Percentiles rank a stretch among this genome's conserved stretches.
Conservation (phyloP, 1,140 invertebrate genomes). For the Gryllus bimaculatus region DNA sequence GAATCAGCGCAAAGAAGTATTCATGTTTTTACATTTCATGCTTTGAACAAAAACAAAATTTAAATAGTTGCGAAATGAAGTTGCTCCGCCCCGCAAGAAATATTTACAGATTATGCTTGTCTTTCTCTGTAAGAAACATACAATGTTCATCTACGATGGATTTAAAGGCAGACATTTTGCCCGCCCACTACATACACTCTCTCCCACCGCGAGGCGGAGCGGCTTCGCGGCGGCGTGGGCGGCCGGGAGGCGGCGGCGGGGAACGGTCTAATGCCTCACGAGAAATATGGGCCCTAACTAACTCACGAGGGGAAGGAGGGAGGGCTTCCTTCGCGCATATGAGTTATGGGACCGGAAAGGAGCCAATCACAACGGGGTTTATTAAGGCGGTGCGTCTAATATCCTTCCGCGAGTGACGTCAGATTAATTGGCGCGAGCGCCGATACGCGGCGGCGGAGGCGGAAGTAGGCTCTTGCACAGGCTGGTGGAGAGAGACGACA, state of each 20-base stretch:
- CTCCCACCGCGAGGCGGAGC: too few relatives aligned
- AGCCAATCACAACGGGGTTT: background rate
- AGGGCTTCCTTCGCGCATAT: background rate
- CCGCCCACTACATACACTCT: background rate
- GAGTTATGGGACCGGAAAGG: background rate
- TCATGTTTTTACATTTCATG: too few relatives aligned
- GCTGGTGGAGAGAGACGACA: background rate
- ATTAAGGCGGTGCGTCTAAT: background rate
- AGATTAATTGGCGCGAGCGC: background rate
- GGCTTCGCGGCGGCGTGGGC: background rate
- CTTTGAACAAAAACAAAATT: too few relatives aligned
- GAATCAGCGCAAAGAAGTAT: too few relatives aligned
- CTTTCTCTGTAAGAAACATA: too few relatives aligned
- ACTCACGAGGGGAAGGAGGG: background rate
- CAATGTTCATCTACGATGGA: background rate
- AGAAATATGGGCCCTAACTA: background rate
- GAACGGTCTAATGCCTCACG: background rate
- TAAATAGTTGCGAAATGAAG: too few relatives aligned
- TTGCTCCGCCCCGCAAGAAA: too few relatives aligned
- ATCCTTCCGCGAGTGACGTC: background rate
- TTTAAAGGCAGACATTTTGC: background rate
- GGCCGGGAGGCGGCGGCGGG: too few relatives aligned
- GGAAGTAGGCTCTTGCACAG: background rate
- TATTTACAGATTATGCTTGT: too few relatives aligned
- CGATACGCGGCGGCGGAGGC: background rate